Evolutionary conservation across 2,888 invertebrate species (phyloP).

Genomic region (Atethmia centrago): DNA sequence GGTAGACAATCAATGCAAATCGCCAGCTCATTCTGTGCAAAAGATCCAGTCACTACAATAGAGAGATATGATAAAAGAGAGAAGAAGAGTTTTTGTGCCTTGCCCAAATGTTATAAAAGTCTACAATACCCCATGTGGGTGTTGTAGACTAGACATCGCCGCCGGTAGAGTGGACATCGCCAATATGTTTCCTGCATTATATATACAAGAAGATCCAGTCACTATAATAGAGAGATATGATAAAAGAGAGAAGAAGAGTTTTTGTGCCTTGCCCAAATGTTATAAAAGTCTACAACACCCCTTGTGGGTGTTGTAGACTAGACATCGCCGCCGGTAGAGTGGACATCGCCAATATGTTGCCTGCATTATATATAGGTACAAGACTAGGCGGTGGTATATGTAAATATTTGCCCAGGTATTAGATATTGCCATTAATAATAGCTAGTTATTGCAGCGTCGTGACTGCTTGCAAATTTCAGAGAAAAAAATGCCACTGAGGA

Average conservation of each 20-base stretch:
- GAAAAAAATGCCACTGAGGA: too few species aligned
- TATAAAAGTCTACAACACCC: conserved; percentile 20
- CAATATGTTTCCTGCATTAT: background rate
- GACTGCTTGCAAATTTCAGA: conserved; percentile 7
- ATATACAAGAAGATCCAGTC: background rate
- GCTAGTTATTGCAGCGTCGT: conserved; percentile 32
- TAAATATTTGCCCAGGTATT: conserved; percentile 33
- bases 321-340: too few species aligned
- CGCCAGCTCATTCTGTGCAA: conserved; percentile 4
- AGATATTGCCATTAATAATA: conserved; percentile 30
- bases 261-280: conserved; percentile 4
- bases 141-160: too few species aligned
- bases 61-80: background rate
- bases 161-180: background rate
- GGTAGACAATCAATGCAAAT: conserved; percentile 5
- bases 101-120: conserved; percentile 20
- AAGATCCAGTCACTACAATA: conserved; percentile 3
- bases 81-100: background rate
- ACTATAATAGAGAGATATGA: background rate
- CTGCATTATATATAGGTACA: too few species aligned
- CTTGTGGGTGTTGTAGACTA: too few species aligned
- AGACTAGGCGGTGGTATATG: conserved; percentile 50
- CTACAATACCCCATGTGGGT: conserved; percentile 16
- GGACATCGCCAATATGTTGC: background rate
- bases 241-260: conserved; percentile 3